Base-by-base conservation (phyloP, 2,888 invertebrate species). In the Stenodema calcarata region DNA sequence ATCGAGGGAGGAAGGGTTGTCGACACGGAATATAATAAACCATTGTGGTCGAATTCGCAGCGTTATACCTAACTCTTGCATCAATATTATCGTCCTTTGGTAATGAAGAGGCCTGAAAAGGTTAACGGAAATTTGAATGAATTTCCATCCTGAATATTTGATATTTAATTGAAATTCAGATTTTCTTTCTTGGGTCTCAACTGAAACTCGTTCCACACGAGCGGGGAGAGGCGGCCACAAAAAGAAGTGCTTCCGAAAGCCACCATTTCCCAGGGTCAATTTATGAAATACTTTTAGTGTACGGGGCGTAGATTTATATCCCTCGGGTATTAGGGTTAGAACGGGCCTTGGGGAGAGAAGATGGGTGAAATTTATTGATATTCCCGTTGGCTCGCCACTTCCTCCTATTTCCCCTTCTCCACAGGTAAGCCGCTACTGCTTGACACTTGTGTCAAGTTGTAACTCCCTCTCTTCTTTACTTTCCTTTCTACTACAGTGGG, bases 221-320 rank as follows among this genome's bases (percentile, higher is more conserved):
- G 47, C 0, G 23, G 35, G 23, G 27, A 62, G 62, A 62, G 23
- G 18, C 23, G 23, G 12, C 62, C 23, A 23, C 23, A 62, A 23
- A 9, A 23, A 62, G 23, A 62, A 73, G 73, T 41, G 73, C 73
- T 47, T 78, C 41, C 16, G 41, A 54, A 82, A 69, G 62, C 82
- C 69, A 41, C 41, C 69, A 62, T 69, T 35, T 62, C 70, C 69
- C 69, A 69, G 82, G 82, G 82, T 82, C 82, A 82, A 69, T 82
- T 62, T 82, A 82, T 82, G 82, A 69, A 82, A 82, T 82, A 84
- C 84, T 84, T 84, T 84, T 84, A 84, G 47, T 23, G 73, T 44
- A 75, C 73, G 28, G 47, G 16, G 84, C 73, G 84, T 73, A 47
- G 84, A 84, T 84, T 84, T 84, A 84, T 84, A 44, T 75, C 84